Evolutionary conservation across 2,888 invertebrate genomes (phyloP), one percentile per base, ranked within the genome.

Genomic region (Lingula anatina): DNA sequence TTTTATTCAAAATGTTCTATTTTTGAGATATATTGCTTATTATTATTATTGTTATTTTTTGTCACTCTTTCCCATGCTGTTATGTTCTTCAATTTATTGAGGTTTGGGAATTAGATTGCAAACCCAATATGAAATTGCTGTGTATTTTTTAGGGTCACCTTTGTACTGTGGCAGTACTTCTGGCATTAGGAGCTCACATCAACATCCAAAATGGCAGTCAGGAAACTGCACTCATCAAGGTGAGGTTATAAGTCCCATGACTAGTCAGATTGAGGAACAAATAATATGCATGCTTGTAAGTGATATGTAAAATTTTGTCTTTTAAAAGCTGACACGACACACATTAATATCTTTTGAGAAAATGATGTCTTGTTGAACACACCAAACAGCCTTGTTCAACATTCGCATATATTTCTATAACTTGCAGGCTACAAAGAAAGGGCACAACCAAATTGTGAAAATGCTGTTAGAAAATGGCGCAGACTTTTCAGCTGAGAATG

Each of bases 211-310:
- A 57, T 39, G 48, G 42, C n/a, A 59, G 56, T 37, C 71, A 72
- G 35, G 71, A 73, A 55, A 71, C 72, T 7, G 71, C 73, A 5
- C 58, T 76, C 3, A 73, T 75, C 58, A 70, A 71, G 65, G 73
- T 73, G 60, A 45, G 36, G n/a, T 23, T 31, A 12, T n/a, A 25
- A 44, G 46, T 18, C 38, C 2, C 39, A 20, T 9, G 52, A 18
- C n/a, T n/a, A n/a, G n/a, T n/a, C n/a, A n/a, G n/a, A n/a, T n/a
- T n/a, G n/a, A n/a, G n/a, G n/a, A n/a, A n/a, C n/a, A n/a, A n/a
- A n/a, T n/a, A n/a, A n/a, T n/a, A n/a, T n/a, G n/a, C 3, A 28
- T n/a, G 18, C 28, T 26, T 27, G 3, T 27, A 44, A 3, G 15
- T 40, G 23, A 15, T 38, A 23, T 7, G 20, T 47, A 28, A 3